Evolutionary conservation across 1,140 invertebrate genomes (phyloP), one percentile per base, ranked within the genome.

Genomic region (Drosophila pseudoananassae): DNA sequence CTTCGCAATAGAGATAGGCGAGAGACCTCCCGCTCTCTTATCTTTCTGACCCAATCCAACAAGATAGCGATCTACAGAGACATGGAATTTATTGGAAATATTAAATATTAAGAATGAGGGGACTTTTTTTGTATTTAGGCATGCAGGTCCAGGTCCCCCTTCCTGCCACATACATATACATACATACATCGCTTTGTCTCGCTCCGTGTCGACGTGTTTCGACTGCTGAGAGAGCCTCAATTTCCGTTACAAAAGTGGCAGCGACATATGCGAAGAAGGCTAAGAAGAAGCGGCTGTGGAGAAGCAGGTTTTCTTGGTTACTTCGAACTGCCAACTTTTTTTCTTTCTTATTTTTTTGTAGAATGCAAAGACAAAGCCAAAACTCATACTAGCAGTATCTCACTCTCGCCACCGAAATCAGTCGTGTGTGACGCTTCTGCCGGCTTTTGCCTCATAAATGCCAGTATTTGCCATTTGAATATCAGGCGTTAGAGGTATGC

Each of bases 191-290:
- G 10, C 31, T 56, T 33, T 20, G 1, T 20, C 7, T 20, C 8
- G 12, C 17, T 29, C 25, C 29, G 31, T 49, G 23, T n/a, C 9
- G 25, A 87, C 83, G 78, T 85, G 82, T 56, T 75, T 75, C 60
- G 74, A 71, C 66, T 88, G 49, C 59, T 59, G 60, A 66, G 54
- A 75, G 69, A 14, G 52, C 54, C 59, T 25, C 70, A 88, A 88
- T 87, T 87, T 87, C 82, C 82, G 82, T 87, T 87, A 88, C 82
- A 85, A 87, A 85, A 75, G 78, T 88, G 83, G 71, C 75, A 75
- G 69, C 75, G 70, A 72, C 75, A 78, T 66, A 55, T 59, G 71
- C 54, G 27, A 56, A 49, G 65, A 15, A 36, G 29, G 31, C 15
- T 56, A 50, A 12, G 27, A 27, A n/a, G 63, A 25, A 17, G 43